Conservation (phyloP, 2,113 vertebrate genomes). For the Miniopterus natalensis region DNA sequence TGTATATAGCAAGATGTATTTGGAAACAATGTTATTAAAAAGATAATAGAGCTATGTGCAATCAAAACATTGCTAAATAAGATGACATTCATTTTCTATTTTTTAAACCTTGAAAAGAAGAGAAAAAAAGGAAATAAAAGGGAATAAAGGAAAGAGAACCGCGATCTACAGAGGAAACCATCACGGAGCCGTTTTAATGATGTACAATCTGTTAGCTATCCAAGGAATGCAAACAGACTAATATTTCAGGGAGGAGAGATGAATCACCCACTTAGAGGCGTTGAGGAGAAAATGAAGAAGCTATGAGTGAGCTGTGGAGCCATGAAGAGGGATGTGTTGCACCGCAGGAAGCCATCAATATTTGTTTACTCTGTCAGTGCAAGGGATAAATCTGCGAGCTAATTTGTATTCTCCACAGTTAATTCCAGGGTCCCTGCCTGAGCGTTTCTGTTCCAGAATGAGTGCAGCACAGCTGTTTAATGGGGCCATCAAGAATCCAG, state of each 20-base stretch:
- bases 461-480: conserved; percentile 81
- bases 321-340: conserved; percentile 86
- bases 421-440: conserved; percentile 78
- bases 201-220: conserved; percentile 82
- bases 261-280: conserved; percentile 86
- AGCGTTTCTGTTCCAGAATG: conserved; percentile 68
- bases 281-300: conserved; percentile 85
- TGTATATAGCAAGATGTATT: neutral
- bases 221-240: conserved; percentile 84
- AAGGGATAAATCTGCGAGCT: conserved; percentile 86
- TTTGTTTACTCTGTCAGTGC: conserved; percentile 87
- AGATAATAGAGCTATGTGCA: neutral
- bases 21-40: conserved; percentile 33
- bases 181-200: conserved; percentile 68
- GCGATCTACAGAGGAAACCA: conserved; percentile 57
- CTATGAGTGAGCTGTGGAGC: conserved; percentile 82
- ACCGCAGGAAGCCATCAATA: conserved; percentile 87
- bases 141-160: conserved; percentile 76
- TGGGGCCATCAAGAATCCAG: conserved; percentile 72
- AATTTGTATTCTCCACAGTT: conserved; percentile 87
- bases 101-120: neutral
- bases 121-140: conserved; percentile 56
- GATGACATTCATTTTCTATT: conserved; percentile 42
- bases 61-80: neutral
- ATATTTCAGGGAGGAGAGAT: conserved; percentile 82